Evolutionary conservation across 2,113 vertebrate genomes (phyloP), one percentile per base, ranked within the genome.

Genomic region (Bombycilla garrulus): DNA sequence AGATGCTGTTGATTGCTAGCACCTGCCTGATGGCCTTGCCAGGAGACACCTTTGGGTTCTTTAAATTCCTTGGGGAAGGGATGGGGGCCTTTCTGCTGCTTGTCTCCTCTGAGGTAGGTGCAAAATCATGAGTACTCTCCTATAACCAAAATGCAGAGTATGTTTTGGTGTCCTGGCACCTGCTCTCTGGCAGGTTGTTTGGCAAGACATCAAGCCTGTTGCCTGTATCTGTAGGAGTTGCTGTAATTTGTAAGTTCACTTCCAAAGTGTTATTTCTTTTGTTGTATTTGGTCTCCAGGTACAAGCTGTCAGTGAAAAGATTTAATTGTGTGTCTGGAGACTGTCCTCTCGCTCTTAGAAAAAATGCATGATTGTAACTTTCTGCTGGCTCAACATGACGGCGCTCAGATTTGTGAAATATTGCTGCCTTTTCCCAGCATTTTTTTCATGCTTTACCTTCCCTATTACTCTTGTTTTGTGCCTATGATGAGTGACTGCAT

Each of bases 1-100:
- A 71, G 65, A 20, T 64, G 33, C 4, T 66, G 22, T 38, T 54
- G n/a, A 67, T 72, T 67, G 78, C 22, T 6, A 67, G 3, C 36
- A 76, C 48, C 45, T 74, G 70, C 31, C 22, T 38, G 11, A 16
- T 50, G 48, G 15, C 33, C 25, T 56, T 92, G 38, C 70, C 35
- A 87, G 62, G 11, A 93, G 12, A 33, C 17, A 57, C 5, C 31
- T 74, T 33, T 11, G 69, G 31, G 35, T 5, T 60, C 21, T 42
- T 79, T 35, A 35, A 82, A 61, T 44, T 65, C 44, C 33, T 25
- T 53, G 19, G 7, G 10, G 11, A 56, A 73, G 7, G 3, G 8
- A n/a, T 0, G 29, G 8, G 3, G 7, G 6, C 1, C 2, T 44
- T 60, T 7, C 2, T 79, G 5, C 10, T 72, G 7, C 2, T 31